Percentiles rank a stretch among this genome's conserved stretches.
phyloP scores from a whole-genome alignment of 2,888 invertebrate genomes.

The Tyria jacobaeae region DNA sequence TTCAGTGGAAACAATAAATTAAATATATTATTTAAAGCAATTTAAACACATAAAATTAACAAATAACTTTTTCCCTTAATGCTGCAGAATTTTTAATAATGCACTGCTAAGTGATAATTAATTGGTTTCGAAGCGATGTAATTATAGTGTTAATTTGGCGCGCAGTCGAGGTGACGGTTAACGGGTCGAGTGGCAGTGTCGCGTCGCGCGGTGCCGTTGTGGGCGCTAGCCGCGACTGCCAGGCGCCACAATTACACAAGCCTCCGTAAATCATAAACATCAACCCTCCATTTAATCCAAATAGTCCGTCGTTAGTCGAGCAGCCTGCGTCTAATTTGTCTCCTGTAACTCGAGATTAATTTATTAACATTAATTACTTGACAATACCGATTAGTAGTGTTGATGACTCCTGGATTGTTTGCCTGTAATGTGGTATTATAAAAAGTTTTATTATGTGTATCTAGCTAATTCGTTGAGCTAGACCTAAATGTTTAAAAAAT shows the following conservation, averaged over 20 bases:
- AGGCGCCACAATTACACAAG: constrained; percentile 84
- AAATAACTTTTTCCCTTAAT: too few species aligned
- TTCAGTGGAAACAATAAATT: too few species aligned
- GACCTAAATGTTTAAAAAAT: too few species aligned
- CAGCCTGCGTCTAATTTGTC: constrained; percentile 86
- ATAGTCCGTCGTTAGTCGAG: constrained; percentile 86
- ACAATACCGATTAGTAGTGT: constrained; percentile 61
- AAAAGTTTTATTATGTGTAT: not conserved
- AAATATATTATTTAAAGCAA: too few species aligned
- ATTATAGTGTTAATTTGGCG: constrained; percentile 57
- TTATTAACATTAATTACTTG: constrained; percentile 85
- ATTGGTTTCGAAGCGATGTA: constrained; percentile 55
- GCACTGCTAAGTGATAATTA: constrained; percentile 63
- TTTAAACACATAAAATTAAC: too few species aligned
- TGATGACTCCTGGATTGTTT: constrained; percentile 34
- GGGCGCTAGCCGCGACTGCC: constrained; percentile 70
- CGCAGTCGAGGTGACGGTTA: constrained; percentile 28
- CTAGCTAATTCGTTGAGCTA: too few species aligned
- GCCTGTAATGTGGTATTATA: not conserved
- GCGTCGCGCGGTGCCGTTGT: constrained; percentile 40
- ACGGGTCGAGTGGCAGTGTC: constrained; percentile 29
- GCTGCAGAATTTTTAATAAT: constrained; percentile 46
- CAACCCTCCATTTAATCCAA: constrained; percentile 86
- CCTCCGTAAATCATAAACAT: constrained; percentile 86
- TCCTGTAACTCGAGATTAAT: constrained; percentile 85